Conservation (phyloP, 2,113 vertebrate genomes). For the Strigops habroptila region DNA sequence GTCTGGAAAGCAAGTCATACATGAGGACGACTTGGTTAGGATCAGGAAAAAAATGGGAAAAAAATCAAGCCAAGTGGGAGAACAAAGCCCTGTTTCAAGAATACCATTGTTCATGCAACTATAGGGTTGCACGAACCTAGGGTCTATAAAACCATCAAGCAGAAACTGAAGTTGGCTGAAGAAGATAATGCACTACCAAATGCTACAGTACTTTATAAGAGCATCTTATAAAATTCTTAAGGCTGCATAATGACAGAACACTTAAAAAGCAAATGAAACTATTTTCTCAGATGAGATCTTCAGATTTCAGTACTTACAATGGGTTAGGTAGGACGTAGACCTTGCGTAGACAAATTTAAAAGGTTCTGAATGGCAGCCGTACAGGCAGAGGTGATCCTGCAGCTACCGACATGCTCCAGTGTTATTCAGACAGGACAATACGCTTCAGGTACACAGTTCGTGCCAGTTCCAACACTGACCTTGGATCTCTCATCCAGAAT, state of each 20-base stretch:
- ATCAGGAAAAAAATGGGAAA: not conserved
- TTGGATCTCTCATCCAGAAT: not conserved
- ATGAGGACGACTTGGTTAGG: not conserved
- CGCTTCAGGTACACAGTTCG: not conserved
- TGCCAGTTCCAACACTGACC: not conserved
- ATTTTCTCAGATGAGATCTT: not conserved
- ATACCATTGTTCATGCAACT: constrained; percentile 2
- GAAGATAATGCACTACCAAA: not conserved
- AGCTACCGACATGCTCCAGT: rapidly evolving
- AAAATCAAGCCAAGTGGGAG: not conserved
- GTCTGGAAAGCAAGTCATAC: not conserved
- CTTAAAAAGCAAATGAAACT: not conserved
- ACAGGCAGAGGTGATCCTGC: not conserved
- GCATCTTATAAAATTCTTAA: not conserved
- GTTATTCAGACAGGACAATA: rapidly evolving
- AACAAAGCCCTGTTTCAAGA: constrained; percentile 25
- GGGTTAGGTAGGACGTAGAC: not conserved
- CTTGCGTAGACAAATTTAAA: not conserved
- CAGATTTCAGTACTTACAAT: not conserved
- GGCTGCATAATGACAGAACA: not conserved
- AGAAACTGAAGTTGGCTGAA: constrained; percentile 25
- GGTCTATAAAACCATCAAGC: constrained; percentile 45
- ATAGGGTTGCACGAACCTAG: constrained; percentile 53
- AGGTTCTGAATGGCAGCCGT: rapidly evolving
- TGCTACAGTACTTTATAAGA: not conserved